Conservation (phyloP, 2,113 vertebrate genomes). For the Pseudorectes ferrugineus region DNA sequence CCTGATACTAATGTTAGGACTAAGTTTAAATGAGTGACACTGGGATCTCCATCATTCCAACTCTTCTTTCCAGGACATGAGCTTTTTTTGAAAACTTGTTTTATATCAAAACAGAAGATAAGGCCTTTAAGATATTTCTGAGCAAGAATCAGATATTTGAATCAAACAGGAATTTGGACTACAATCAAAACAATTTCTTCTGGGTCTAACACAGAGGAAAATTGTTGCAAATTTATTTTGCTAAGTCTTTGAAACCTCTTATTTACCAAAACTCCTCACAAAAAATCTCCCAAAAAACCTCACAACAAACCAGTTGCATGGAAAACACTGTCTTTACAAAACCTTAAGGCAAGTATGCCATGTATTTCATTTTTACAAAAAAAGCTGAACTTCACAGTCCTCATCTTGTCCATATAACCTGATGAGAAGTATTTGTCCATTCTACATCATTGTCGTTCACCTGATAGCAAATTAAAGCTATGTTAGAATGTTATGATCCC, state of each 20-base stretch:
- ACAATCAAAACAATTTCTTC: background rate
- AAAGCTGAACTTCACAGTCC: background rate
- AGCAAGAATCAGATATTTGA: background rate
- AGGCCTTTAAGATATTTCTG: background rate
- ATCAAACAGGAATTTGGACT: background rate
- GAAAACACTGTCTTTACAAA: background rate
- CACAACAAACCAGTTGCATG: background rate
- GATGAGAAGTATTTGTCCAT: background rate
- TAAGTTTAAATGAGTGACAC: background rate
- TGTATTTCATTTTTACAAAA: background rate
- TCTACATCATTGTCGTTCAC: background rate
- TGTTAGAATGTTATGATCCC: background rate
- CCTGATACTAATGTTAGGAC: background rate
- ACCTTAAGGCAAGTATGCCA: background rate
- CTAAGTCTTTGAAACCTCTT: background rate
- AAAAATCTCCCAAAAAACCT: background rate
- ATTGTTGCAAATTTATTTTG: background rate
- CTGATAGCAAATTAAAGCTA: background rate
- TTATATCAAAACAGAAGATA: background rate
- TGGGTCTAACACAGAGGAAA: background rate
- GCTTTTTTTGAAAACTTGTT: background rate
- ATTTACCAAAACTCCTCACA: background rate
- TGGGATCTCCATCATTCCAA: background rate
- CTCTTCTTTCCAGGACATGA: background rate
- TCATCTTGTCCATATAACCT: background rate